Conservation (phyloP, 2,113 vertebrate species). For the Protobothrops mucrosquamatus region DNA sequence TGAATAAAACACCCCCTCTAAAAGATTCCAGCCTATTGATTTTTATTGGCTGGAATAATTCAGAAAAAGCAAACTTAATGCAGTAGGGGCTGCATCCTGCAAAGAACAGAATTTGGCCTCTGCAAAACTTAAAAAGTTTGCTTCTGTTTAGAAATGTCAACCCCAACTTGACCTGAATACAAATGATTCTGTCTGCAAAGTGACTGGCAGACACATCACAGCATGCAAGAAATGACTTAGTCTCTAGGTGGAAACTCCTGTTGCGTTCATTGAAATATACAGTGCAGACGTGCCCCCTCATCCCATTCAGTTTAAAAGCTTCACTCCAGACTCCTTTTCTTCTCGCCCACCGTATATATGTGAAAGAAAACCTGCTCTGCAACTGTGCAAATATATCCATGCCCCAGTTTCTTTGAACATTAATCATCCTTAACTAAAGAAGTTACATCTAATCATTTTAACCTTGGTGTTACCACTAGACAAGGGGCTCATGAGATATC, state of each 20-base stretch:
- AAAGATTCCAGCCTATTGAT: not conserved
- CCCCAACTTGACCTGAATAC: not conserved
- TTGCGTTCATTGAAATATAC: not conserved
- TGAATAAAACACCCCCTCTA: not conserved
- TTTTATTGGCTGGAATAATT: not conserved
- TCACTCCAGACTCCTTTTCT: not conserved
- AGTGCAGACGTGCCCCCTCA: not conserved
- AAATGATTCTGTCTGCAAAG: not conserved
- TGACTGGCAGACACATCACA: not conserved
- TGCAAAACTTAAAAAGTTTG: not conserved
- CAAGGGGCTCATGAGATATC: constrained; percentile 43
- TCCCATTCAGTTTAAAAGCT: not conserved
- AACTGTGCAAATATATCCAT: constrained; percentile 39
- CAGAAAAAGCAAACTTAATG: not conserved
- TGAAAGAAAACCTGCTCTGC: not conserved
- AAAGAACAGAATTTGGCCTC: not conserved
- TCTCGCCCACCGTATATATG: not conserved
- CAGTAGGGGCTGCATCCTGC: not conserved
- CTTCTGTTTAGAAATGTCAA: not conserved
- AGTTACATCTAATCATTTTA: constrained; percentile 60
- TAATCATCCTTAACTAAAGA: constrained; percentile 61
- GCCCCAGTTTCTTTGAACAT: constrained; percentile 36
- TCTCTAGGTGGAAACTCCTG: not conserved
- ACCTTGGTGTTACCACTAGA: constrained; percentile 57
- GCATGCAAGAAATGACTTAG: not conserved